phyloP scores from a whole-genome alignment of 2,113 vertebrate genomes.

The Gymnogyps californianus region DNA sequence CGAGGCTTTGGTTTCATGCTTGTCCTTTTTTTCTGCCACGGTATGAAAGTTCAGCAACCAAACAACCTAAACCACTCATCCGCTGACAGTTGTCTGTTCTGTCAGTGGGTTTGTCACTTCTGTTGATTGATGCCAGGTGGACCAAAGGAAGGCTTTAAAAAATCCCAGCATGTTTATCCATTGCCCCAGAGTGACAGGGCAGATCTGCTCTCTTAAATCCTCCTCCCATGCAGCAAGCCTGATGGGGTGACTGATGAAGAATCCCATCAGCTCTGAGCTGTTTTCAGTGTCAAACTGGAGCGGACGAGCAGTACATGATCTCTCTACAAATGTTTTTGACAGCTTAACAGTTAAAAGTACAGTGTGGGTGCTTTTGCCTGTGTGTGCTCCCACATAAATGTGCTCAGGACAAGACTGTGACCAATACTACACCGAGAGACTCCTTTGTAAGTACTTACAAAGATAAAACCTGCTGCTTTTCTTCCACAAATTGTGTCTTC shows the following conservation, averaged over 20 bases:
- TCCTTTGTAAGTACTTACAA: not conserved
- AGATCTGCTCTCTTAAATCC: slow-evolving; percentile 53
- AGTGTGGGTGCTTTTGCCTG: not conserved
- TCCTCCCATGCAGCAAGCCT: slow-evolving; percentile 13
- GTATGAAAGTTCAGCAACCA: not conserved
- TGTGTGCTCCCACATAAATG: not conserved
- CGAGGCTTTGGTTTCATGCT: not conserved
- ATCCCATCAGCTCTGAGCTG: slow-evolving; percentile 35
- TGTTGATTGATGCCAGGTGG: slow-evolving; percentile 62
- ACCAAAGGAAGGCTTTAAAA: slow-evolving; percentile 51
- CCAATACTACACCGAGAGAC: not conserved
- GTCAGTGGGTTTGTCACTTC: slow-evolving; percentile 47
- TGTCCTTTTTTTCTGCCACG: not conserved
- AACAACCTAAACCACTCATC: not conserved
- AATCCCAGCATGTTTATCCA: slow-evolving; percentile 29
- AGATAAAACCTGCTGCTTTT: not conserved
- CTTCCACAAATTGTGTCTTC: not conserved
- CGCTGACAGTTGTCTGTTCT: not conserved
- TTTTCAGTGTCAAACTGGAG: slow-evolving; percentile 9
- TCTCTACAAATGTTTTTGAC: not conserved
- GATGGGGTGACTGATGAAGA: slow-evolving; percentile 57
- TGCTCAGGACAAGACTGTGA: not conserved
- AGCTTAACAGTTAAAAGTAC: not conserved
- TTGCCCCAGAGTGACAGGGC: slow-evolving; percentile 40
- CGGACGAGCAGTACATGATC: not conserved